Base-by-base conservation (phyloP, 2,113 vertebrate species). In the Caretta caretta region DNA sequence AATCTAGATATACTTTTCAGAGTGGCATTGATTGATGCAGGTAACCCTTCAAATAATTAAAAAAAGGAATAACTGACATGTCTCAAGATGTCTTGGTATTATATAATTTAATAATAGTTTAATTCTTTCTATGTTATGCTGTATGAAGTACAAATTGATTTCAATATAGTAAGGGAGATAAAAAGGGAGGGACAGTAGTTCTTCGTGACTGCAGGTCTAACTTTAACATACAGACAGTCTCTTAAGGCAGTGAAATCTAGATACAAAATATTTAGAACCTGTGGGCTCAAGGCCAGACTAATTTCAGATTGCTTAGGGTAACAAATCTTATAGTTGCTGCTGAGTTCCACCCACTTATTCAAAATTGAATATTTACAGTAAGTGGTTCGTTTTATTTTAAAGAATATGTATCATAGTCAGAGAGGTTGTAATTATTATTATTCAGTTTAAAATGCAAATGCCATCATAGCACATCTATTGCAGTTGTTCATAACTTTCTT, bases 401-500 rank as follows among this genome's bases (percentile, higher is more conserved):
- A 53, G 49, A 46, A 10, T 9, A 59, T 87, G 82, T 56, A 48
- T 81, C 16, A 86, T 2, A 27, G 89, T 69, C 54, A 78, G 42
- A 80, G 94, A 19, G 42, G 54, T 83, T 35, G 11, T 20, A 75
- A 75, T 6, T 1, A 65, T 25, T 94, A 10, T 48, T 86, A 50
- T 2, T 85, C 38, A 89, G 54, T 42, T 8, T 91, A 75, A 97
- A 90, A 95, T 78, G 86, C 25, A 80, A 91, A 87, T 87, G 14
- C 22, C 42, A 62, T 2, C 6, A 1, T 14, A 91, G 42, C 3
- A 38, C 0, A 65, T 29, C 42, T 14, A 59, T 87, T 87, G 20
- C 42, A 65, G 24, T 11, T 84, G 4, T 13, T 75, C 49, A 57
- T 29, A 75, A 5, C 10, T 81, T 83, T 22, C 29, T 84, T 11